Base-by-base conservation (phyloP, 1,140 invertebrate species). In the Lepidurus arcticus region DNA sequence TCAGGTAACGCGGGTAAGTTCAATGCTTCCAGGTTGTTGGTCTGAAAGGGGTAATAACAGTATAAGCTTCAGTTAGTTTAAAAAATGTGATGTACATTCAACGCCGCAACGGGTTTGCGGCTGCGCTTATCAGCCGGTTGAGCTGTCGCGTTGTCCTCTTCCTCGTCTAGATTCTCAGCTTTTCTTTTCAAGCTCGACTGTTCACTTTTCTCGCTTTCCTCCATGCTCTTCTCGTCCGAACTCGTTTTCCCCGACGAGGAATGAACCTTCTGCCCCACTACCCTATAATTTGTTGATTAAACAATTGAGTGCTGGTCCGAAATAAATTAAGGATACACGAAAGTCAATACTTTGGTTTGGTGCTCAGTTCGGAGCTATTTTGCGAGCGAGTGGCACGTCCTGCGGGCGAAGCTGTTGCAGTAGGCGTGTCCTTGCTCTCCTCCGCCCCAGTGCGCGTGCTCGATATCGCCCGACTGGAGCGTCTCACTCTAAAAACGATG, bases 301-400 rank as follows among this genome's bases (percentile, higher is more conserved):
- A 65, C 21, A 16, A 47, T 47, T 21, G 7, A 5, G 7, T 65
- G 16, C 53, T 65, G 1, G n/a, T 65, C 5, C 7, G 16, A 65
- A n/a, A 65, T 16, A 65, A 7, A 7, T 65, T 65, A n/a, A 6
- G 5, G 5, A 13, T 65, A 2, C 16, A 47, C 10, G 4, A 74
- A 77, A 42, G 21, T 73, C 45, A 44, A 43, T 78, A 78, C 78
- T 78, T 78, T 75, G 44, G 73, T 45, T 78, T 78, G 24, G 73
- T 73, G n/a, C 74, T n/a, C 26, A 74, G n/a, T 13, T 74, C 78
- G 24, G 78, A 74, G 53, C 53, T 78, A 16, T 74, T 75, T 8
- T 78, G 78, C 10, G 74, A 78, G 7, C 78, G 24, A 9, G 43
- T 78, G 13, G 65, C 75, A 26, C 78, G 78, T 26, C 78, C 78